Conservation (phyloP, 2,113 vertebrate species). For the Chaetura pelagica region DNA sequence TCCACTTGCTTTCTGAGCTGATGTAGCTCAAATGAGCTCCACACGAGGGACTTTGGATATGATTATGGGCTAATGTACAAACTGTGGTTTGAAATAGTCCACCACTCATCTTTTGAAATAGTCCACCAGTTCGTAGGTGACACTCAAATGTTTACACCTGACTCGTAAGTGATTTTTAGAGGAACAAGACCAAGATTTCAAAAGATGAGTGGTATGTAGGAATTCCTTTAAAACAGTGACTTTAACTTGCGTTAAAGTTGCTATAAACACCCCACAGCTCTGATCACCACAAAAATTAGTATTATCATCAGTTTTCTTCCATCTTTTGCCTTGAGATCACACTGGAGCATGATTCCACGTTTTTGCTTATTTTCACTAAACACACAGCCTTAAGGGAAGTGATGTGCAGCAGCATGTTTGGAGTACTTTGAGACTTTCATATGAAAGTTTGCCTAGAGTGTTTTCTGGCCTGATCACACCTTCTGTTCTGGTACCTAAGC, state of each 20-base stretch:
- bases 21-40: background rate
- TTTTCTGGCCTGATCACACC: background rate
- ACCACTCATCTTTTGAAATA: no score
- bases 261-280: background rate
- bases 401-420: background rate
- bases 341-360: background rate
- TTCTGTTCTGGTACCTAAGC: background rate
- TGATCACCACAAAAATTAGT: background rate
- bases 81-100: background rate
- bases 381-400: background rate
- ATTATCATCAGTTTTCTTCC: background rate
- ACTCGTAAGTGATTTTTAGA: background rate
- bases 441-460: background rate
- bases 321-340: background rate
- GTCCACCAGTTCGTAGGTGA: background rate
- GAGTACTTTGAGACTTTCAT: background rate
- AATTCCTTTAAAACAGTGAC: background rate
- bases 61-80: background rate
- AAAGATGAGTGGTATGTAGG: background rate
- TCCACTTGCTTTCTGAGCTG: background rate
- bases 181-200: background rate
- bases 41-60: background rate
- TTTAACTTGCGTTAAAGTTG: background rate
- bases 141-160: background rate
- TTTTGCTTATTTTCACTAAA: background rate